Base-by-base conservation (phyloP, 2,797 vertebrate genomes). In the Vultur gryphus region DNA sequence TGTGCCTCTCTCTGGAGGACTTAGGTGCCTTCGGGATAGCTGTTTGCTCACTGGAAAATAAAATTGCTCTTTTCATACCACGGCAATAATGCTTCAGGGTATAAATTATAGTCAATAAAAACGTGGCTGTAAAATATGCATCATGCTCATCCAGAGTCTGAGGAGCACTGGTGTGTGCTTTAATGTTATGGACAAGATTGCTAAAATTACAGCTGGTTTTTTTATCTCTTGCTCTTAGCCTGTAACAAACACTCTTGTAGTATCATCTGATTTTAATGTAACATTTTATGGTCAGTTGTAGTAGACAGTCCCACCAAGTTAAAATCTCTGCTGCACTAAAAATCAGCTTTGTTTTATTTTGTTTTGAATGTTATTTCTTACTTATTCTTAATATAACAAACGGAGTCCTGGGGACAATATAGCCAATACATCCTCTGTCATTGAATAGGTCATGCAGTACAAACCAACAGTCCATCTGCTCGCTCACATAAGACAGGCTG, bases 121-220 rank as follows among this genome's bases (percentile, higher is more conserved):
- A 48, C 0, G 0, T 65, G 67, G 66, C 80, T 92, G 84, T 95
- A 89, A 95, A 95, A 62, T 83, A 80, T 10, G 52, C 84, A 73
- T 62, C 55, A 13, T 46, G 75, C 51, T 87, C 62, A 54, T 46
- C 19, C 59, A 48, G 62, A 65, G 73, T n/a, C 67, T 7, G 9
- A 75, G 80, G 44, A 83, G 55, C 11, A 1, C 77, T 57, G 61
- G 33, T 91, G 66, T 77, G 52, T 51, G 43, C 78, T 81, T 82
- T 79, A 78, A 75, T 57, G 52, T 75, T 55, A 85, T 49, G 87
- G 80, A 33, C 78, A 70, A 37, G 67, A 54, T 35, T 70, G 73
- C 65, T 87, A 46, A 77, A 89, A 95, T 85, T 87, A 75, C 71
- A 88, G 77, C 65, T 95, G 88, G 16, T 35, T 85, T 97, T 97